Conservation (phyloP, 2,888 invertebrate genomes). For the Rhamnusium bicolor region DNA sequence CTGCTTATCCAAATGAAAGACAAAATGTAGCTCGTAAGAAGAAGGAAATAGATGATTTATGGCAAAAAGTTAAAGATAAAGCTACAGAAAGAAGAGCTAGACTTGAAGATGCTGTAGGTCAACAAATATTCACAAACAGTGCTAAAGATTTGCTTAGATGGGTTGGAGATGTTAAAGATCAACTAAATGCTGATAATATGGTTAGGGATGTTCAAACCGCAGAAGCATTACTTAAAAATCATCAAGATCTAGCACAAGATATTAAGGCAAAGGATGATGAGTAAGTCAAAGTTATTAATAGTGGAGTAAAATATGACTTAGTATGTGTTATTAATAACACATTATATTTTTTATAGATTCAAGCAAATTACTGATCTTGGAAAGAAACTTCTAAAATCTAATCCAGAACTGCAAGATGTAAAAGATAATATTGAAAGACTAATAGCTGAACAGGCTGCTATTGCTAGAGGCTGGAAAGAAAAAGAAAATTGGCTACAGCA, state of each 20-base stretch:
- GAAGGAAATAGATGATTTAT: conserved; percentile 88
- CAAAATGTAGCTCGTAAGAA: conserved; percentile 89
- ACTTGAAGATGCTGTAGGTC: conserved; percentile 95
- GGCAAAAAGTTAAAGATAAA: conserved; percentile 90
- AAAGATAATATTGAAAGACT: conserved; percentile 82
- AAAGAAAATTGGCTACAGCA: conserved; percentile 91
- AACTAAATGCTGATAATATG: conserved; percentile 82
- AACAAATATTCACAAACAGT: conserved; percentile 93
- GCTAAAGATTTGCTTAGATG: conserved; percentile 87
- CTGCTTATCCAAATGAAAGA: conserved; percentile 92
- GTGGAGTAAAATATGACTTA: neutral
- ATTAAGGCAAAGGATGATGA: conserved; percentile 93
- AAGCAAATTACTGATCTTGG: conserved; percentile 87
- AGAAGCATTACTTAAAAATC: conserved; percentile 89
- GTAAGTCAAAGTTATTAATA: conserved; percentile 71
- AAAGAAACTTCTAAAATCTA: conserved; percentile 81
- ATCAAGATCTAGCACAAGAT: conserved; percentile 92
- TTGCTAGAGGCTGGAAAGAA: conserved; percentile 86
- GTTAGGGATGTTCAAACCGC: conserved; percentile 95
- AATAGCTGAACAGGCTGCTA: conserved; percentile 82
- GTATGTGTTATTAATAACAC: neutral
- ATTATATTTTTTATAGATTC: conserved; percentile 73
- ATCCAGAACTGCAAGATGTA: conserved; percentile 84
- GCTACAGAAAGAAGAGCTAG: conserved; percentile 87
- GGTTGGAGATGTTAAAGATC: conserved; percentile 86